Evolutionary conservation across 2,888 invertebrate genomes (phyloP), one percentile per base, ranked within the genome.

Genomic region (Spicauda simplicius): DNA sequence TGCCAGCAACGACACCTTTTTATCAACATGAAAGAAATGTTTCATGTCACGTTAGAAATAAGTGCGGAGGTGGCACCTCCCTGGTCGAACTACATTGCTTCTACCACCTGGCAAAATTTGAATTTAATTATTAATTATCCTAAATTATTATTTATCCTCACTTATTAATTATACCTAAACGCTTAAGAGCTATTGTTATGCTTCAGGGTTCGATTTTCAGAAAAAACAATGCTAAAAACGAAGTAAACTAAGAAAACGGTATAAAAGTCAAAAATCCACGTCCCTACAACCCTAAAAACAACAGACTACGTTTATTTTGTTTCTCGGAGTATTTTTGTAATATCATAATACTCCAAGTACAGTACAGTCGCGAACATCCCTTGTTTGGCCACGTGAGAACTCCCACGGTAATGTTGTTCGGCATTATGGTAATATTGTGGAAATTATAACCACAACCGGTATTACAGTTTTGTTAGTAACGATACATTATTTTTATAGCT

Each of bases 361-460:
- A 20, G 72, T 59, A 54, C 69, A 37, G 41, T 70, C 73, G 74
- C 77, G 79, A 1, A n/a, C 45, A 45, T 76, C 73, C 72, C 71
- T 70, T 91, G 84, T 92, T 92, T 87, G 80, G 74, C 80, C 91
- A 92, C 87, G 86, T 92, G 92, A 74, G 70, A 64, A 69, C 80
- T 91, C 91, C 85, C 92, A 91, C 80, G 81, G 71, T 70, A 73
- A 77, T 84, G 85, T 87, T 90, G 82, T 86, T 86, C 84, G 83
- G 85, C 84, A 83, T 88, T 91, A 91, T 91, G 91, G 74, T 88
- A 91, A 91, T 90, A 81, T 76, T 79, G 77, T 77, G 80, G 37
- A 53, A 61, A 61, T 53, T 53, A 19, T 60, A 82, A 83, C 75
- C 25, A 16, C n/a, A 45, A 45, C 45, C n/a, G 14, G 45, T 45